Base-by-base conservation (phyloP, 1,140 invertebrate genomes). In the Pteromalus puparum region DNA sequence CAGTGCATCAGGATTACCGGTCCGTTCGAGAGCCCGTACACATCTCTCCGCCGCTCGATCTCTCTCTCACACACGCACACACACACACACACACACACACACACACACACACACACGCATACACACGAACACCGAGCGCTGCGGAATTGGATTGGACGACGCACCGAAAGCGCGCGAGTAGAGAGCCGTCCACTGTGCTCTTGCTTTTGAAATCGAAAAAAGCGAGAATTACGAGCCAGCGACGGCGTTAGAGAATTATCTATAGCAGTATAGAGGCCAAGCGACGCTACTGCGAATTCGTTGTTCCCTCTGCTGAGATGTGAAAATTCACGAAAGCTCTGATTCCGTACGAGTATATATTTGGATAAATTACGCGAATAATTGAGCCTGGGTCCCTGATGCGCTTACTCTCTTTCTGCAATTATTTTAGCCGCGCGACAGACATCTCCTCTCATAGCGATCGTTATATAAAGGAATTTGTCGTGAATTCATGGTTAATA, bases 1-100 rank as follows among this genome's bases (percentile, higher is more conserved):
- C 72, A 82, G 70, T 82, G 81, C 81, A 82, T 82, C 81, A 82
- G 81, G 81, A 82, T 82, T 82, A 82, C 61, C 61, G 21, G 21
- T 10, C 38, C 77, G 34, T 80, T 68, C 65, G 38, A 80, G 38
- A 68, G 38, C n/a, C n/a, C n/a, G 38, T 42, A 80, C 78, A 61
- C 76, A 77, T 53, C 21, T 46, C 42, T 12, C 38, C 3, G 75
- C 26, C 21, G 13, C 34, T 3, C 30, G 34, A 38, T 38, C 34
- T 34, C 30, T n/a, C n/a, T n/a, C n/a, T n/a, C n/a, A 5, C 30
- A 34, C 30, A 34, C 30, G 5, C 30, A 1, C 30, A 34, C 30
- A 34, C 30, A 76, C 74, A 24, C 34, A 42, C 53, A 68, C 34
- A 21, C 77, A 13, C 6, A 67, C 34, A 68, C 34, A 5, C 30